Evolutionary conservation across 2,888 invertebrate genomes (phyloP), one percentile per base, ranked within the genome.

Genomic region (Nebria brevicollis): DNA sequence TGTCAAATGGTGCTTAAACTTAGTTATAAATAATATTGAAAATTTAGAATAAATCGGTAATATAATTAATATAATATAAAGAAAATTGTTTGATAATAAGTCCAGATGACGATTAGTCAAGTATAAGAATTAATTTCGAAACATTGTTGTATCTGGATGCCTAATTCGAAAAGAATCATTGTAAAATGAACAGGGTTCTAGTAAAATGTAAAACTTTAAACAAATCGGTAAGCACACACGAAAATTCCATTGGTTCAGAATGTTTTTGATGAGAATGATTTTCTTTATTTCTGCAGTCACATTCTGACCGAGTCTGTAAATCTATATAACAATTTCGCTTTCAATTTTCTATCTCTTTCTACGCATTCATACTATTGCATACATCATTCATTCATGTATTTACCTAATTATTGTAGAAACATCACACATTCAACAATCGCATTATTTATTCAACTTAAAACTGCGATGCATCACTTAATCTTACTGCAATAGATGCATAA

Each of bases 1-100:
- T 80, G 80, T 80, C 80, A 80, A 80, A 80, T 80, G 80, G 80
- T 80, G 80, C 80, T 80, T 80, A 80, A 73, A 80, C 80, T 80
- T 80, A 80, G 80, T 80, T 80, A 26, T 34, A 74, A 79, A 74
- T 66, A 75, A 79, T 75, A 75, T 54, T 54, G 54, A 72, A 65
- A 73, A 78, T 78, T 20, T 80, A 80, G 75, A 80, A 42, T 78
- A 73, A 78, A 78, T 78, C 66, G 75, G 64, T 75, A 70, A 70
- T 64, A 80, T 75, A 80, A 54, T 43, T 42, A 20, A 66, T 11
- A 34, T 65, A 54, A 54, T 11, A 54, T 54, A 54, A 54, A 54
- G 54, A 54, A 54, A 54, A 54, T 54, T 54, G 54, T 54, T 54
- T 54, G 73, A 42, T 66, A 41, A 73, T 72, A 75, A 75, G 68